phyloP scores from a whole-genome alignment of 2,888 invertebrate genomes.

The Portevinia maculata region DNA sequence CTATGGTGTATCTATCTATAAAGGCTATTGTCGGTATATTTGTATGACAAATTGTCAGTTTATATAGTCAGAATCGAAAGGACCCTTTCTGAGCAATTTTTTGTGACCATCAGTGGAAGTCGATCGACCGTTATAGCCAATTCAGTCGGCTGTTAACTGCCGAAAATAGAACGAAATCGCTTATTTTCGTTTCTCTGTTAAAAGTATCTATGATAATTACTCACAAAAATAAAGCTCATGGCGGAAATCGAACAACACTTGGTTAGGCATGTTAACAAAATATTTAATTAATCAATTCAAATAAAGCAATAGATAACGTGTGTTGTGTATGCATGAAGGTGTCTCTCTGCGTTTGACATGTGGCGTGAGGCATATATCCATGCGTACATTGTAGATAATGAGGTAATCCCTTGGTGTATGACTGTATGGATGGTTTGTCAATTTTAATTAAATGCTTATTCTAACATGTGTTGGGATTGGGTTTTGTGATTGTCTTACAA shows the following conservation, averaged over 20 bases:
- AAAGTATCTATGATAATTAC: background rate
- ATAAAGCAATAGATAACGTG: constrained; percentile 20
- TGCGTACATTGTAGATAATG: constrained; percentile 33
- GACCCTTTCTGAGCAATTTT: constrained; percentile 26
- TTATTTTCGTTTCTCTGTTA: constrained; percentile 1
- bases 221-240: constrained; percentile 5
- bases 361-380: constrained; percentile 55
- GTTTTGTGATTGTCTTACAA: constrained; percentile 27
- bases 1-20: too few species aligned
- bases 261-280: constrained; percentile 58
- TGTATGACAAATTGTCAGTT: constrained; percentile 39
- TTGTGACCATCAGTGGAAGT: constrained; percentile 51
- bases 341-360: constrained; percentile 24
- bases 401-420: constrained; percentile 69
- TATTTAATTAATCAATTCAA: constrained; percentile 52
- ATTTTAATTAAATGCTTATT: constrained; percentile 41
- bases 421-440: constrained; percentile 52
- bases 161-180: constrained; percentile 47
- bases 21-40: constrained; percentile 36
- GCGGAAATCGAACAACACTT: constrained; percentile 49
- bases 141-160: background rate
- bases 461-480: constrained; percentile 55
- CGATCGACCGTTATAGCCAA: constrained; percentile 31
- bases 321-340: constrained; percentile 53
- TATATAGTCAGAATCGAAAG: constrained; percentile 32